Evolutionary conservation across 2,113 vertebrate genomes (phyloP), one percentile per base, ranked within the genome.

Genomic region (Gavialis gangeticus): DNA sequence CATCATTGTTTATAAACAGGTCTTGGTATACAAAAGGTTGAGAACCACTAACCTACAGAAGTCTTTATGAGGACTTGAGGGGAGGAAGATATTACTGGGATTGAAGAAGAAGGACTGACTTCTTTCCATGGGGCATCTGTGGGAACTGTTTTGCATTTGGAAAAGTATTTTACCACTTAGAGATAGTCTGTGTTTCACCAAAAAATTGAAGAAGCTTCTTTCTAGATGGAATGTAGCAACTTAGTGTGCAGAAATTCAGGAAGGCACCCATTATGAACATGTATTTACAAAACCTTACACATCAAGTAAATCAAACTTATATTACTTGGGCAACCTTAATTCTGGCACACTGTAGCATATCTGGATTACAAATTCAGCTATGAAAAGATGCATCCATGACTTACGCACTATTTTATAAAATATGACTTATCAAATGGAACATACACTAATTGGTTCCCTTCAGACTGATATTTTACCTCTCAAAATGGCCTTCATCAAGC

Each of bases 361-460:
- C 82, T 85, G 54, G 89, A 12, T 28, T 91, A 22, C 85, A 76
- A 13, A 28, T 71, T n/a, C 59, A 75, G 17, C 34, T 93, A 30
- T 79, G 76, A 77, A 25, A 13, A 82, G 15, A 34, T 37, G 3
- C 11, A 46, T 46, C 46, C 7, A 46, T 46, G 46, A 46, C 46
- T 46, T 46, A 46, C 9, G 46, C 46, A 46, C 46, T 46, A 46
- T 46, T 46, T 46, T 46, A 46, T 46, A 66, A 82, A 54, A 75
- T 81, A 67, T 91, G 82, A 71, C n/a, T 60, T 14, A 19, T 2
- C 75, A 25, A 84, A 89, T 3, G 30, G 18, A 66, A 66, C 10
- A 27, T 59, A 87, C 6, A 46, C 21, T 71, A 1, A 58, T 27
- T 82, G 84, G 25, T 54, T 84, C 2, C 1, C 4, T 57, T n/a